Base-by-base conservation (phyloP, 2,888 invertebrate genomes). In the Oeneis ivallda region DNA sequence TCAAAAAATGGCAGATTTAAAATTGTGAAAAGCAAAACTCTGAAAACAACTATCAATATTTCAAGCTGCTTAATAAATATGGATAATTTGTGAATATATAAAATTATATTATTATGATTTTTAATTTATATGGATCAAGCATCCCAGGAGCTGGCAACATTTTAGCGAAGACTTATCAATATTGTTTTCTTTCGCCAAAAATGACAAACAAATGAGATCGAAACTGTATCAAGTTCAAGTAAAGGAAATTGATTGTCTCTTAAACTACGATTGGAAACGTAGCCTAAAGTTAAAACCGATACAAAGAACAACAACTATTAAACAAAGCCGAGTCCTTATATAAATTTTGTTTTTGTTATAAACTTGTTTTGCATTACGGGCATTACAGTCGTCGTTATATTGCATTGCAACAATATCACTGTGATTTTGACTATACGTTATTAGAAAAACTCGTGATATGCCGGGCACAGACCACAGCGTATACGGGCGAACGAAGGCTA, bases 61-160 rank as follows among this genome's bases (percentile, higher is more conserved):
- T n/a, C n/a, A n/a, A n/a, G n/a, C n/a, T n/a, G n/a, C n/a, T n/a
- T n/a, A n/a, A n/a, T n/a, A n/a, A n/a, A n/a, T n/a, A n/a, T n/a
- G n/a, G n/a, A n/a, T n/a, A n/a, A n/a, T n/a, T n/a, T n/a, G n/a
- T n/a, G n/a, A n/a, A n/a, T n/a, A n/a, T n/a, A 34, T 34, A 34
- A 6, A 34, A 34, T 6, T 34, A 6, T 6, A 34, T 5, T 43
- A 13, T n/a, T n/a, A n/a, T n/a, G n/a, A n/a, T n/a, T n/a, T n/a
- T n/a, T n/a, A n/a, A 47, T 17, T 2, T 19, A 8, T 17, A n/a
- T 19, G 7, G 3, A 17, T 3, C 13, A 49, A 10, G 19, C 17
- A 19, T 49, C 19, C 49, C 54, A 69, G 85, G 86, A 86, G 86
- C 81, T 84, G 84, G 88, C 86, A 87, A 88, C 87, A 87, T 84